Evolutionary conservation across 2,113 vertebrate genomes (phyloP), one percentile per base, ranked within the genome.

Genomic region (Megaceryle torquata): DNA sequence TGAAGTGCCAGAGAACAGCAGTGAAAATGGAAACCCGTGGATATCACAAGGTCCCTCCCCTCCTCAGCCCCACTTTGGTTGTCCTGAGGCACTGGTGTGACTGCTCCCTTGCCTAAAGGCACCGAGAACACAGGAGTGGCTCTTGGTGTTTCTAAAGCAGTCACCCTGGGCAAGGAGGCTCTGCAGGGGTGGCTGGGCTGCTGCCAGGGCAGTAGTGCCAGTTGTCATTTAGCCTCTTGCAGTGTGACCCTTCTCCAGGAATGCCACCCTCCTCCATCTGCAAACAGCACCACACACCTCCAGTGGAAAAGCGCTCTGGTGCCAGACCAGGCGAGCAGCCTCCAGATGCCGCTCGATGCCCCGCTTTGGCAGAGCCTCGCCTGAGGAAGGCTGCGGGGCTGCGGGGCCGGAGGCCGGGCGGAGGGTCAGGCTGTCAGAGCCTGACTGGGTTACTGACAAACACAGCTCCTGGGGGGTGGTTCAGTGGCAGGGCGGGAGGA

Each of bases 41-140:
- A 19, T 43, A 71, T 41, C 26, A 22, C 3, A 16, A 25, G 15
- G 39, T 26, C 25, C 11, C 18, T 20, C 26, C 17, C 5, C 43
- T 35, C 37, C 61, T 56, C 44, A 70, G 70, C 25, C 50, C n/a
- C 29, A 4, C 48, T 26, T 10, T 9, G 53, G 37, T 2, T 17
- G 46, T 6, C 11, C 25, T 15, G 50, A 88, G 60, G 64, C 29
- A 26, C 44, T 35, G 9, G 22, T 3, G 19, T 35, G 59, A 44
- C 39, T 21, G 31, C 13, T 69, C 44, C 63, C 48, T 15, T 2
- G 4, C 31, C 64, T 77, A 35, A 24, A 22, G 28, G 44, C 16
- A 25, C 24, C 18, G 28, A 51, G 44, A 18, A 28, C 0, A 0
- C 53, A 46, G 4, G 7, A 60, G 41, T 4, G 26, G 46, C n/a